Conservation (phyloP, 1,140 invertebrate species). For the Plutomurus gul region DNA sequence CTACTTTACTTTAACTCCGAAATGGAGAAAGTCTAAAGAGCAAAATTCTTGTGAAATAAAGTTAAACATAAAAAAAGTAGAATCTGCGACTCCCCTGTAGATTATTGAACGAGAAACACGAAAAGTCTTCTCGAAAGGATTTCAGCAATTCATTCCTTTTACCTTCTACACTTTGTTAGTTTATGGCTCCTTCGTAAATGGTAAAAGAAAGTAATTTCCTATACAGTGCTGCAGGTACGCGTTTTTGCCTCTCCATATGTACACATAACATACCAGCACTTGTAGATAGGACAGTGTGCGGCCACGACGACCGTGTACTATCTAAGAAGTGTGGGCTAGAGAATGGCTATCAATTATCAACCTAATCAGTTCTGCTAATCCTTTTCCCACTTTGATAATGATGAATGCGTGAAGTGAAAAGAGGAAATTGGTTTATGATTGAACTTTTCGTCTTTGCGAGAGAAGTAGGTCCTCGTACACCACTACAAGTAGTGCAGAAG, state of each 20-base stretch:
- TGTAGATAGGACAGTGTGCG: too few relatives aligned
- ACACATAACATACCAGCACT: too few relatives aligned
- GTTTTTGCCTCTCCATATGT: too few relatives aligned
- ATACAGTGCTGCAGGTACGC: neutral
- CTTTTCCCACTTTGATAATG: conserved; percentile 12
- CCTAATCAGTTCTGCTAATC: conserved; percentile 17
- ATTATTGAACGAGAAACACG: too few relatives aligned
- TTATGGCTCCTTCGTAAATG: neutral
- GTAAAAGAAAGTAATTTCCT: conserved; percentile 13
- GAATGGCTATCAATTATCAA: conserved; percentile 27
- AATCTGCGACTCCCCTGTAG: too few relatives aligned
- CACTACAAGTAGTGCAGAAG: neutral
- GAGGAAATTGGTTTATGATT: conserved; percentile 29
- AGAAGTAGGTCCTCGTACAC: neutral
- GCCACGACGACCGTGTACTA: too few relatives aligned
- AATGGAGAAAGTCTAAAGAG: too few relatives aligned
- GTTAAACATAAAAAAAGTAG: neutral
- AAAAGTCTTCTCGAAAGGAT: too few relatives aligned
- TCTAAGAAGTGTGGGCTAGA: neutral
- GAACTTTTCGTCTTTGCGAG: conserved; percentile 14
- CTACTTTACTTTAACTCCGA: too few relatives aligned
- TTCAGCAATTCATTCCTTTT: conserved; percentile 7
- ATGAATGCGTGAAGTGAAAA: conserved; percentile 23
- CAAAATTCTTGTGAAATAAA: neutral
- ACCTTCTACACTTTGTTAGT: too few relatives aligned